phyloP scores from a whole-genome alignment of 2,113 vertebrate species.

The Sigmodon hispidus region DNA sequence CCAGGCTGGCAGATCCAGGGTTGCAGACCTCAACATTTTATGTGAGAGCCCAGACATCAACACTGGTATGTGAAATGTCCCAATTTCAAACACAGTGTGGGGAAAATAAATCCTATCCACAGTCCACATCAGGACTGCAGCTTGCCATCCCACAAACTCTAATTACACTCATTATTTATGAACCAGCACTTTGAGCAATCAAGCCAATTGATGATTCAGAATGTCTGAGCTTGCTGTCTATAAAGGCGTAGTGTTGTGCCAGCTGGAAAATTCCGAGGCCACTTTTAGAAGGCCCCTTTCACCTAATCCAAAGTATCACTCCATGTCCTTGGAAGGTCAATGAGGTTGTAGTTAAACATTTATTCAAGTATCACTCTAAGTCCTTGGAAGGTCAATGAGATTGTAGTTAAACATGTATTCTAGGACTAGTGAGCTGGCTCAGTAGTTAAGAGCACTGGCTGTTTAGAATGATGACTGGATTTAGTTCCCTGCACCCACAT shows the following conservation, averaged over 20 bases:
- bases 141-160: fast-evolving
- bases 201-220: background rate
- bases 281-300: background rate
- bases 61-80: background rate
- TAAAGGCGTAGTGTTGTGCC: background rate
- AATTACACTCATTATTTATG: background rate
- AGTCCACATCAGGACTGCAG: background rate
- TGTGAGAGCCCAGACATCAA: background rate
- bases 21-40: background rate
- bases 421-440: background rate
- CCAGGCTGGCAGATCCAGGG: fast-evolving
- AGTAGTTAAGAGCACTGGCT: background rate
- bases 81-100: background rate
- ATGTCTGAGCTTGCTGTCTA: background rate
- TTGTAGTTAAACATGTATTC: background rate
- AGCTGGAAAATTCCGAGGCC: background rate
- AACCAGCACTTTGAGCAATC: background rate
- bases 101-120: background rate
- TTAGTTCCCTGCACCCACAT: background rate
- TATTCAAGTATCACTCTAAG: background rate
- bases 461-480: background rate
- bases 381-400: background rate
- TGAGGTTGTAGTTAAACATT: background rate
- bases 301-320: background rate
- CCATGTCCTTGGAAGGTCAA: background rate